Base-by-base conservation (phyloP, 2,888 invertebrate species). In the Andrena marginata region DNA sequence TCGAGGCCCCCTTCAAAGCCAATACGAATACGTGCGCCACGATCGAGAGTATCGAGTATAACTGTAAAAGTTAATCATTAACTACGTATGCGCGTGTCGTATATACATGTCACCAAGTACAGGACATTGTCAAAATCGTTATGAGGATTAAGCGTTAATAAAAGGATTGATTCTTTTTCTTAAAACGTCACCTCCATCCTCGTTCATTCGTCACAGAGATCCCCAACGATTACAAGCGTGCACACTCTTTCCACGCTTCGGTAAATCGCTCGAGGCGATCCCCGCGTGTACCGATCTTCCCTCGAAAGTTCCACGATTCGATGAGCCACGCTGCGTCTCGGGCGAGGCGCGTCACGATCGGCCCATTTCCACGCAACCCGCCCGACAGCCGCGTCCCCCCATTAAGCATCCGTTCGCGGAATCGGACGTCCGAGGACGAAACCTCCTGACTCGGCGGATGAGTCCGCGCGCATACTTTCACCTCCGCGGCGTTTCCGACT, bases 111-210 rank as follows among this genome's bases (percentile, higher is more conserved):
- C 69, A 64, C 65, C 59, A 64, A 64, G 60, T 54, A 48, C 76
- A 63, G 73, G 64, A 16, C 63, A 70, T 63, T 73, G 69, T 73
- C 51, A 51, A 69, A 51, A 54, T 56, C 51, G 56, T 77, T 65
- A 72, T 31, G 33, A 67, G 26, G 26, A 62, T 63, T 59, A 72
- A 73, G 74, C 73, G 80, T 81, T 75, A 85, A 88, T 85, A 85
- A 89, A 85, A 82, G 79, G 72, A 85, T 87, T 88, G 84, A 89
- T 86, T 86, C 86, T 88, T 85, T 84, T 85, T 83, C 76, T 80
- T 84, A 82, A 79, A 75, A 51, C 35, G 51, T 65, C n/a, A 6
- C 48, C 48, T 42, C 16, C 13, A 6, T 6, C 7, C 13, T 16
- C 26, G 2, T 29, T 13, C 59, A 7, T 5, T 20, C 59, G 16